phyloP scores from a whole-genome alignment of 2,113 vertebrate genomes.

The Pseudolaguvia tuberculata region DNA sequence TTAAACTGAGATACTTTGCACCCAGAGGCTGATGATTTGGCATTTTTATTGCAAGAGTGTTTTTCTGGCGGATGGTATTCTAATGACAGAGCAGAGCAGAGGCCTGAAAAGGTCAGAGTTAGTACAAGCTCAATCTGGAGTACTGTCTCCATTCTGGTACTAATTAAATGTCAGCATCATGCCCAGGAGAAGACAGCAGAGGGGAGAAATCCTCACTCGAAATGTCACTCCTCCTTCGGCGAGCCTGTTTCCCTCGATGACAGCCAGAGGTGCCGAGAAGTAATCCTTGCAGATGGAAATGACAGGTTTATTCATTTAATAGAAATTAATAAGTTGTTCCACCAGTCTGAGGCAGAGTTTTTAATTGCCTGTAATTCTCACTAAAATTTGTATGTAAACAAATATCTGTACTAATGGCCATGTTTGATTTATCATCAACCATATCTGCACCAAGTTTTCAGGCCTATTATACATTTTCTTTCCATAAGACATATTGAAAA shows the following conservation, averaged over 20 bases:
- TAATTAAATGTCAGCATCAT: conserved; percentile 75
- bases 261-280: conserved; percentile 39
- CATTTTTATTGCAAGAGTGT: conserved; percentile 48
- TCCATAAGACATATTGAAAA: conserved; percentile 46
- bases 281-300: conserved; percentile 37
- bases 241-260: conserved; percentile 44
- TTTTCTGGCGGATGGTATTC: conserved; percentile 50
- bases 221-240: conserved; percentile 48
- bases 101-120: conserved; percentile 67
- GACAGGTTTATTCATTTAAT: conserved; percentile 34
- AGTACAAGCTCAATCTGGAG: conserved; percentile 64
- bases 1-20: conserved; percentile 31
- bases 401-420: conserved; percentile 38
- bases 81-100: conserved; percentile 69
- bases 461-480: conserved; percentile 41
- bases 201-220: conserved; percentile 45
- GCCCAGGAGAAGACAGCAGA: conserved; percentile 39
- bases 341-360: conserved; percentile 13
- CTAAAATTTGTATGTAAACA: not conserved
- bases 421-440: conserved; percentile 42
- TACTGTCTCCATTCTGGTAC: conserved; percentile 62
- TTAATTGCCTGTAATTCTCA: conserved; percentile 25
- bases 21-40: conserved; percentile 27
- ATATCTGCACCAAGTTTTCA: conserved; percentile 30
- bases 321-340: conserved; percentile 39